Conservation (phyloP, 2,113 vertebrate genomes). For the Xenus cinereus region DNA sequence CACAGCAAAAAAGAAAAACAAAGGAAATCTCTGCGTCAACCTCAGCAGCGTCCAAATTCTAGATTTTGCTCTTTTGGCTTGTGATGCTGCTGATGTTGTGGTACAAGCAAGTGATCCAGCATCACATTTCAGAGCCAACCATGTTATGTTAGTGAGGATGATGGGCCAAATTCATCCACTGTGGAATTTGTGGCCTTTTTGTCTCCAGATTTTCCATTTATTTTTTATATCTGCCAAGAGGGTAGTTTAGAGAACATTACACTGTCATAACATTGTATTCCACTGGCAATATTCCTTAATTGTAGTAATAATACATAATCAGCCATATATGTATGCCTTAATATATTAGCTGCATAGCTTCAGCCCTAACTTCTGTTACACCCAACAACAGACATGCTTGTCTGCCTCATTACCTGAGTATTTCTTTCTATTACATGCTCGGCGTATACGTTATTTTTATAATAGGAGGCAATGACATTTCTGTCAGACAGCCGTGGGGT, state of each 20-base stretch:
- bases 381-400: neutral
- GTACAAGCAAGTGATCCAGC: neutral
- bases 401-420: neutral
- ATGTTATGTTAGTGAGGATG: accelerated
- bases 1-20: neutral
- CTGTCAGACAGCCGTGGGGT: neutral
- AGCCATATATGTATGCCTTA: neutral
- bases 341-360: neutral
- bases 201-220: constrained; percentile 34
- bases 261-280: constrained; percentile 57
- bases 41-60: neutral
- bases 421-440: neutral
- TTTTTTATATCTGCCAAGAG: constrained; percentile 51
- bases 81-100: neutral
- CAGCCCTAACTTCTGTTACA: neutral
- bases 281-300: constrained; percentile 44
- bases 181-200: neutral
- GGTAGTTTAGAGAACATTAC: constrained; percentile 49
- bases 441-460: neutral
- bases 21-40: neutral
- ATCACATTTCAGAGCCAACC: neutral
- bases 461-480: neutral
- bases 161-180: neutral
- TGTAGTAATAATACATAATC: constrained; percentile 63
- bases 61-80: neutral